A percentile compares a stretch with the other conserved stretches of the same genome.
These are phyloP conservation scores for Kryptolebias marmoratus DNA, from an alignment of 2,113 vertebrate species.

Conservation along the genomic window DNA sequence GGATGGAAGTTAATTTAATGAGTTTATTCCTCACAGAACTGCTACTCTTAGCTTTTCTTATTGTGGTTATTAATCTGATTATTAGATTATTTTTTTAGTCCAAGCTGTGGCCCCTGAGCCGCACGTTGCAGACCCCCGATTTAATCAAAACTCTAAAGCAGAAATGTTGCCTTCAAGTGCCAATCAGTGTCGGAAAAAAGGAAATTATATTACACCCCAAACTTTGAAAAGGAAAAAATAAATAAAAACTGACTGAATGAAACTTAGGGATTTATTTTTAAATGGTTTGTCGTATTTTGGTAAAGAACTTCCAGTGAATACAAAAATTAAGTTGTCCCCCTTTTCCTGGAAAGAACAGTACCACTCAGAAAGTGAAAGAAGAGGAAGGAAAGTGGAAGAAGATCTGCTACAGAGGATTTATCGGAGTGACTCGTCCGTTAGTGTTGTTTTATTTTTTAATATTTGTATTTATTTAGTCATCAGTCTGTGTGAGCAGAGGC, in stretches of 20 bases:
- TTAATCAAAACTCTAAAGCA: no score
- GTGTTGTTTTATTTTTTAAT: conserved; percentile 25
- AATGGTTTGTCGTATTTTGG: conserved; percentile 10
- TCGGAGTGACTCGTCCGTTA: conserved; percentile 43
- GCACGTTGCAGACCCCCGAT: no score
- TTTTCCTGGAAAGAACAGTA: conserved; percentile 19
- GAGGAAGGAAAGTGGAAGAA: conserved; percentile 20
- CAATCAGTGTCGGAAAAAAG: no score
- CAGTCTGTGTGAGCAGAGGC: conserved; percentile 60
- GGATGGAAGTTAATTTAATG: background rate
- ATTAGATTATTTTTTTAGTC: no score
- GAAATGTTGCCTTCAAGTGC: no score
- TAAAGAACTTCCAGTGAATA: conserved; percentile 26
- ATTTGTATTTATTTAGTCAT: conserved; percentile 21
- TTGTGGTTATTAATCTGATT: no score
- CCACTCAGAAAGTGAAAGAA: conserved; percentile 29
- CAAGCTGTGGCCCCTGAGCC: no score
- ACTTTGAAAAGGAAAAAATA: background rate
- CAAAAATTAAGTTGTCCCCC: conserved; percentile 26
- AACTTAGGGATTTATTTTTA: background rate
- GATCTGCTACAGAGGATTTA: conserved; percentile 54
- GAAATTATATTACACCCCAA: background rate
- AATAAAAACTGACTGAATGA: background rate
- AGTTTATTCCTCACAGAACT: no score
- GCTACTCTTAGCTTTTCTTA: background rate